Conservation (phyloP, 2,113 vertebrate genomes). For the Excalfactoria chinensis region DNA sequence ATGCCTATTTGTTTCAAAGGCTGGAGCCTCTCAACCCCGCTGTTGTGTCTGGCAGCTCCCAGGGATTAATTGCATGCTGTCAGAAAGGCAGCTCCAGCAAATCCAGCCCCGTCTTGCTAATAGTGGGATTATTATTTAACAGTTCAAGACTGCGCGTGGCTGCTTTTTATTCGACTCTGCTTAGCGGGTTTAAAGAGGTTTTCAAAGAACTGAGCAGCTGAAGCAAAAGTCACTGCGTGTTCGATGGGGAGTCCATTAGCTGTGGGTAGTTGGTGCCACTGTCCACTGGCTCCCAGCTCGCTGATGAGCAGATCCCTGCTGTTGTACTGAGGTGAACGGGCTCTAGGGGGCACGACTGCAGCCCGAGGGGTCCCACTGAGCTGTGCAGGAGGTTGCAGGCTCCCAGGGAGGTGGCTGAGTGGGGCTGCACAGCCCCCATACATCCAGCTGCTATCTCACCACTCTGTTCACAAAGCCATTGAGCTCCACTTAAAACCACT, state of each 20-base stretch:
- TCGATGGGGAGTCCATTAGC: not conserved
- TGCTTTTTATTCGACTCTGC: not conserved
- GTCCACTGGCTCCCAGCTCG: not conserved
- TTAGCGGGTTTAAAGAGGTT: not conserved
- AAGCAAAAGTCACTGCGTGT: not conserved
- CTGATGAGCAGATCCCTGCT: not conserved
- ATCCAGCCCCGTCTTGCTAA: conserved; percentile 45
- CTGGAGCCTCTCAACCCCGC: conserved; percentile 20
- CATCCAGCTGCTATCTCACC: not conserved
- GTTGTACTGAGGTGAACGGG: rapidly evolving
- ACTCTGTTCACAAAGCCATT: rapidly evolving
- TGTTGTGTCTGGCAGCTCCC: conserved; percentile 60
- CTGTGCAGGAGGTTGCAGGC: not conserved
- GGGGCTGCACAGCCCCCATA: rapidly evolving
- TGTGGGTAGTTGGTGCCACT: not conserved
- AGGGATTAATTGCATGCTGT: conserved; percentile 55
- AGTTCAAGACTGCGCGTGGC: not conserved
- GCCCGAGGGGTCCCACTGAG: not conserved
- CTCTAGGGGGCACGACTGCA: not conserved
- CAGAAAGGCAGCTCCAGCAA: conserved; percentile 34
- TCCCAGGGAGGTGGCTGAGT: rapidly evolving
- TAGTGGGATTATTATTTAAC: conserved; percentile 67
- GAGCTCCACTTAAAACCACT: not conserved
- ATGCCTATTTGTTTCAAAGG: conserved; percentile 48
- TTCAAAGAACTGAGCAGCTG: conserved; percentile 12